Conservation (phyloP, 2,113 vertebrate genomes). For the Ameiurus melas region DNA sequence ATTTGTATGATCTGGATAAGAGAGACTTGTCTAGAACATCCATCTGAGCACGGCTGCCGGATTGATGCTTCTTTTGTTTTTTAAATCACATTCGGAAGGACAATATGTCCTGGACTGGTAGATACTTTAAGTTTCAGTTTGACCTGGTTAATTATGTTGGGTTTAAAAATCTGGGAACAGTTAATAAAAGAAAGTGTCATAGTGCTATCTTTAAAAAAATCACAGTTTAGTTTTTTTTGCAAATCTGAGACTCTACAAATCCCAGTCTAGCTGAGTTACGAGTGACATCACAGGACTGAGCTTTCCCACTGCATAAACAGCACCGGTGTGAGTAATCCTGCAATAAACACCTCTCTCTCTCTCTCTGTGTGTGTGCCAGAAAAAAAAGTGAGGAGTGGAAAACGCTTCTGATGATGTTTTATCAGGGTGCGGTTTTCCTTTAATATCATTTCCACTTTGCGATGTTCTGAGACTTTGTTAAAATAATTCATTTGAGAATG, state of each 20-base stretch:
- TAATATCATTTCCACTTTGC: conserved; percentile 12
- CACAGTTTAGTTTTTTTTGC: background rate
- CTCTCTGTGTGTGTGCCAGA: background rate
- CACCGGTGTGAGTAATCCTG: conserved; percentile 7
- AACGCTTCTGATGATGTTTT: background rate
- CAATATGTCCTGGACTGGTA: background rate
- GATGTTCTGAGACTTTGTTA: conserved; percentile 2
- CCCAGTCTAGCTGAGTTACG: background rate
- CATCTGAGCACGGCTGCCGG: background rate
- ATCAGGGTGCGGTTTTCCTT: conserved; percentile 1
- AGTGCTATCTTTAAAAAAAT: background rate
- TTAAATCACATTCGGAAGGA: background rate
- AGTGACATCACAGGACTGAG: conserved; percentile 32
- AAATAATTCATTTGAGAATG: background rate
- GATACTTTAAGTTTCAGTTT: background rate
- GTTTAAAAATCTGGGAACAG: background rate
- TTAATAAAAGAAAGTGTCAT: background rate
- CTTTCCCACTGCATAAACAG: conserved; percentile 8
- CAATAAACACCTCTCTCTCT: conserved; percentile 19
- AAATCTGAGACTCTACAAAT: conserved; percentile 19
- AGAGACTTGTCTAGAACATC: background rate
- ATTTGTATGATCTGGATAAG: background rate
- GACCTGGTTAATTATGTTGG: background rate
- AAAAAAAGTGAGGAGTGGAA: conserved; percentile 25
- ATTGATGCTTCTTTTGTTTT: background rate